Conservation (phyloP, 2,797 vertebrate genomes). For the Rhodeus uyekii region DNA sequence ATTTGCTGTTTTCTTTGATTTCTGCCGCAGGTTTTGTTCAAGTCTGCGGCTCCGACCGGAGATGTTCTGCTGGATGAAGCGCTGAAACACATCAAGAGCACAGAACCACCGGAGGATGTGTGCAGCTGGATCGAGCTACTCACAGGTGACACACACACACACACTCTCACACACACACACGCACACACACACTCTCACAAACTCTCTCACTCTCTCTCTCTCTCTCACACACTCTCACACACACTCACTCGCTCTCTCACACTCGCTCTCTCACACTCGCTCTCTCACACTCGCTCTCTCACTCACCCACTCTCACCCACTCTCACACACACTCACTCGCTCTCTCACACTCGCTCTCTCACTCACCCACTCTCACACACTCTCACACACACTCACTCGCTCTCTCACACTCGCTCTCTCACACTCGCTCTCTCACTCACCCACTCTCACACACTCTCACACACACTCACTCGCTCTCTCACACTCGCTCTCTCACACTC, state of each 20-base stretch:
- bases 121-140: conserved; percentile 85
- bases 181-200: background rate
- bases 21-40: conserved; percentile 74
- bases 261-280: background rate
- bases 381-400: background rate
- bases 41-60: conserved; percentile 76
- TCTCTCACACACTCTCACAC: too few relatives aligned
- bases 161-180: background rate
- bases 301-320: background rate
- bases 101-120: conserved; percentile 74
- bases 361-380: conserved; percentile 2
- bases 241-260: too few relatives aligned
- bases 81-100: conserved; percentile 81
- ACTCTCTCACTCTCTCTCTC: too few relatives aligned
- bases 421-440: background rate
- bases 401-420: too few relatives aligned
- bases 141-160: conserved; percentile 71
- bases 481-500: too few relatives aligned
- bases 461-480: background rate
- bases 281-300: background rate
- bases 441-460: background rate
- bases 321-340: background rate
- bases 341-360: background rate
- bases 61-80: conserved; percentile 83
- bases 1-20: too few relatives aligned